Base-by-base conservation (phyloP, 2,888 invertebrate genomes). In the Aethes cnicana region DNA sequence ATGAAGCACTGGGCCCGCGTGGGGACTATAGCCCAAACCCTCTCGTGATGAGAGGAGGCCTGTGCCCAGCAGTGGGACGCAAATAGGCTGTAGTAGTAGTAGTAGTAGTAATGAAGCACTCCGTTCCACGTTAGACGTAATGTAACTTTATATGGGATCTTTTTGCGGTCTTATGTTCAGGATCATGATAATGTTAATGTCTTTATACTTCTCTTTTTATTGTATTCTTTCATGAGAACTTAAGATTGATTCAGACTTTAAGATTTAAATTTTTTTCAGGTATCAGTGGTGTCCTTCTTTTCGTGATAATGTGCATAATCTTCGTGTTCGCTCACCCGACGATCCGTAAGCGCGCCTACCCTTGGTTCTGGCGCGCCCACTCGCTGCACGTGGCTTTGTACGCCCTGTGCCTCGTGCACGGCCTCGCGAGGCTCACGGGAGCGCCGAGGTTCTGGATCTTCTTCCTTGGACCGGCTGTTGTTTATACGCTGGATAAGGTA, bases 311-410 rank as follows among this genome's bases (percentile, higher is more conserved):
- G 95, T 95, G 96, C 74, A 94, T 98, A 46, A 98, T 98, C 63
- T 97, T 98, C 74, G 95, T 97, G n/a, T 98, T 98, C 76, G 98
- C 98, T 0, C 97, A 98, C 84, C 97, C 98, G 0, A 93, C 94
- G 2, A 95, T 98, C 55, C 92, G 98, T 36, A 96, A 97, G 77
- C 95, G 96, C 65, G 98, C 98, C 0, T 98, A 97, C 81, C 96
- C 96, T 54, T 98, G 96, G 90, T 98, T 98, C 85, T 98, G 98
- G 96, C 94, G 95, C 55, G 96, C 98, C 41, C 98, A 98, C 79
- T 94, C 96, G 6, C 91, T 98, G 4, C 97, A 98, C 75, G 93
- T 97, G 6, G 89, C 95, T 0, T 87, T 98, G 11, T 98, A 98
- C 69, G 92, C 95, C 1, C 82, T 98, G 20, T 95, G 95, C 61